These are phyloP conservation scores for Mamestra brassicae DNA, from an alignment of 2,888 invertebrate genomes.

Conservation along the genomic window DNA sequence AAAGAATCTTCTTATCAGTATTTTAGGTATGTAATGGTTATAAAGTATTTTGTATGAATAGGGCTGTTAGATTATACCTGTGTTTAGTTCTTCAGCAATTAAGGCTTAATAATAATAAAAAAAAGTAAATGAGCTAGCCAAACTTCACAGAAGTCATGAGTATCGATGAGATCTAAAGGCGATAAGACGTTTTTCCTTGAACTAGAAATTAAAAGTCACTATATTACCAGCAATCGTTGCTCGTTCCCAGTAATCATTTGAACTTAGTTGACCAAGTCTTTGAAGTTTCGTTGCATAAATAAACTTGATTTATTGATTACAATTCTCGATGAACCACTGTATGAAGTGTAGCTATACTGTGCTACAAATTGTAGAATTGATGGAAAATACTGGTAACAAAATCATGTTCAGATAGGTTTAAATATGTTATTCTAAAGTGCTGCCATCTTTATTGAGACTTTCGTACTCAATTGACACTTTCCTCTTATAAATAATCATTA, in stretches of 20 bases:
- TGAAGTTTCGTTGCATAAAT: neutral
- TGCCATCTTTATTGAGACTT: conserved; percentile 22
- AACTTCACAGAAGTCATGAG: too few species aligned
- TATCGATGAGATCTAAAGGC: too few species aligned
- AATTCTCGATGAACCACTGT: conserved; percentile 7
- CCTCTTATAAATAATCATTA: conserved; percentile 23
- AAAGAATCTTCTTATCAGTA: too few species aligned
- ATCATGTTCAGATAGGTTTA: neutral
- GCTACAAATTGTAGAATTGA: conserved; percentile 36
- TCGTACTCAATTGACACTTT: neutral
- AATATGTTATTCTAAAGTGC: conserved; percentile 12
- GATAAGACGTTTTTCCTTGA: too few species aligned
- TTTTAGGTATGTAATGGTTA: too few species aligned
- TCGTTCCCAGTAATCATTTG: neutral
- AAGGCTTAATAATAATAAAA: too few species aligned
- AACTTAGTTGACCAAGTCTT: neutral
- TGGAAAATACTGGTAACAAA: conserved; percentile 31
- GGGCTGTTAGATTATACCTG: too few species aligned
- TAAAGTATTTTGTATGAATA: too few species aligned
- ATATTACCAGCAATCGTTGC: neutral
- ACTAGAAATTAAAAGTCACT: neutral
- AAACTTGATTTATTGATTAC: neutral
- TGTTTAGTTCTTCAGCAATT: too few species aligned
- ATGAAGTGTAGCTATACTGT: conserved; percentile 14
- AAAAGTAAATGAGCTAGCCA: too few species aligned